Evolutionary conservation across 2,797 vertebrate species (phyloP).

Genomic region (Hephaestus fuliginosus): DNA sequence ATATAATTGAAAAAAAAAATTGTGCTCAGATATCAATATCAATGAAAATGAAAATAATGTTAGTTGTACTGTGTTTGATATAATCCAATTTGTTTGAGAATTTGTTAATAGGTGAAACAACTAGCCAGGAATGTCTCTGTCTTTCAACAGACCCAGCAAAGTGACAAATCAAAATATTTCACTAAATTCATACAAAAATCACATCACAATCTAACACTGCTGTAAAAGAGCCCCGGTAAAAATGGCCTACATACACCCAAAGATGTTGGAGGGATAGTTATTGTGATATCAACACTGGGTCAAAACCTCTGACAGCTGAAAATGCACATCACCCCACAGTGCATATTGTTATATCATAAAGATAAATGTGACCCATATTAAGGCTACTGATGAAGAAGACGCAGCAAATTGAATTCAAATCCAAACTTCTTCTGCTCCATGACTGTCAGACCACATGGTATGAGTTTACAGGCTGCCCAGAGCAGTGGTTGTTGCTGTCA

Average conservation of each 20-base stretch:
- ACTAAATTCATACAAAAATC: background rate
- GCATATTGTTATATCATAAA: background rate
- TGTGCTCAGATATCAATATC: too few species aligned
- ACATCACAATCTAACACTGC: background rate
- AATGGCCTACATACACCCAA: background rate
- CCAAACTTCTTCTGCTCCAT: background rate
- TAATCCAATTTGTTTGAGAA: background rate
- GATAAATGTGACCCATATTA: background rate
- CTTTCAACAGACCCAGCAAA: background rate
- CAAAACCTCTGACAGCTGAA: background rate
- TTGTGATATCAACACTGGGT: background rate
- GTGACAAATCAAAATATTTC: background rate
- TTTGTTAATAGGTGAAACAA: background rate
- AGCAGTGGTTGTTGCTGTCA: slow-evolving; percentile 1
- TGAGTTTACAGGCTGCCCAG: background rate
- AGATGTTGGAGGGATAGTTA: background rate
- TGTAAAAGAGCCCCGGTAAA: background rate
- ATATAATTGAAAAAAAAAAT: too few species aligned
- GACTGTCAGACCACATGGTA: background rate
- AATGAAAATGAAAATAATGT: too few species aligned
- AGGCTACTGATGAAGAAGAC: background rate
- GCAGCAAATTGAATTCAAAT: background rate
- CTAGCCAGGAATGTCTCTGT: background rate
- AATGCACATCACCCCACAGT: background rate
- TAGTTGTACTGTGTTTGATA: too few species aligned